These are phyloP conservation scores for Rhynchomys soricoides DNA, from an alignment of 2,113 vertebrate species.

Conservation along the genomic window DNA sequence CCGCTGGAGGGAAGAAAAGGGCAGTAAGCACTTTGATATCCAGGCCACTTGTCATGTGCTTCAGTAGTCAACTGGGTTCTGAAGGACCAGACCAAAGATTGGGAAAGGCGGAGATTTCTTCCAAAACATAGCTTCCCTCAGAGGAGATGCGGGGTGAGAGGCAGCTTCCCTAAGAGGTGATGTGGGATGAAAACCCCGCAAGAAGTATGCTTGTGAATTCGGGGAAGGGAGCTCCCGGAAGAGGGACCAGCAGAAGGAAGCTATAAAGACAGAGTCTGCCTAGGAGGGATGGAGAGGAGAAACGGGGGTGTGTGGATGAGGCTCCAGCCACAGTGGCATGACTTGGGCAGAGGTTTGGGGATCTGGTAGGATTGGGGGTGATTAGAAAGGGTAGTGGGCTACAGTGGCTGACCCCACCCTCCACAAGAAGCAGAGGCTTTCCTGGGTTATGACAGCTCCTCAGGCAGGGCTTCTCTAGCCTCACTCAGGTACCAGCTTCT, in stretches of 20 bases:
- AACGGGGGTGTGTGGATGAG: background rate
- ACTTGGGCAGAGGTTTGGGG: rapidly evolving
- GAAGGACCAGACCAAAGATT: background rate
- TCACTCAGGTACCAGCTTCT: background rate
- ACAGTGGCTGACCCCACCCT: rapidly evolving
- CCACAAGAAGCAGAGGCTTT: background rate
- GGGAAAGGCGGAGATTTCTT: rapidly evolving
- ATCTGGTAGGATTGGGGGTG: rapidly evolving
- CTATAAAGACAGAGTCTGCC: background rate
- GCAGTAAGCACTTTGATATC: background rate
- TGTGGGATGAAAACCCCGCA: too few relatives aligned
- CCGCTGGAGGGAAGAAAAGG: background rate
- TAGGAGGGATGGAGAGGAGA: too few relatives aligned
- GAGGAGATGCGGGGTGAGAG: background rate
- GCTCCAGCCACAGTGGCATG: rapidly evolving
- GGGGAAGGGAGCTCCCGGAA: background rate
- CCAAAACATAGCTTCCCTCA: rapidly evolving
- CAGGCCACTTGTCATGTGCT: background rate
- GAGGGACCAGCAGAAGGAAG: too few relatives aligned
- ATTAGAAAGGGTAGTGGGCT: background rate
- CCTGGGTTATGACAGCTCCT: rapidly evolving
- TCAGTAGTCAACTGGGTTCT: rapidly evolving
- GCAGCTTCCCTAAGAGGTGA: too few relatives aligned
- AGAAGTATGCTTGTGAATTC: background rate
- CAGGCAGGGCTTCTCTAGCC: rapidly evolving